phyloP scores from a whole-genome alignment of 2,797 vertebrate genomes.

The Melopsittacus undulatus region DNA sequence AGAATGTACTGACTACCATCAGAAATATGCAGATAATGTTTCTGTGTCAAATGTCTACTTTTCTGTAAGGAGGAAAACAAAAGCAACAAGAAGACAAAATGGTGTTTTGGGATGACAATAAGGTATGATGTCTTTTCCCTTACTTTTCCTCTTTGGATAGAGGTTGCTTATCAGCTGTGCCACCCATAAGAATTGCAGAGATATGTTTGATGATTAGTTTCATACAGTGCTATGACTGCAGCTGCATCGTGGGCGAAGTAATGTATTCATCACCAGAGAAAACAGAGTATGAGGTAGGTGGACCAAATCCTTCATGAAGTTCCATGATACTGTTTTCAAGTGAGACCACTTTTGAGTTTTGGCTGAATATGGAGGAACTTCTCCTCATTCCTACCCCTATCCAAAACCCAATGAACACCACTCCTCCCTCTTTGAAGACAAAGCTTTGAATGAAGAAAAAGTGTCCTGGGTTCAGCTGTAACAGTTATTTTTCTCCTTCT shows the following conservation, averaged over 20 bases:
- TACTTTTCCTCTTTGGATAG: background rate
- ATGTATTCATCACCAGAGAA: background rate
- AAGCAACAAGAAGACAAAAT: background rate
- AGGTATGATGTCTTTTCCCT: background rate
- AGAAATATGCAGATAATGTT: background rate
- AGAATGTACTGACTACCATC: background rate
- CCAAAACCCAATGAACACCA: background rate
- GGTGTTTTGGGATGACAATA: background rate
- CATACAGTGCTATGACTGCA: background rate
- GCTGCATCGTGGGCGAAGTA: background rate
- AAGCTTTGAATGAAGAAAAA: background rate
- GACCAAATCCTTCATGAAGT: background rate
- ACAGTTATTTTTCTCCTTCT: background rate
- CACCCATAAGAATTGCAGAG: background rate
- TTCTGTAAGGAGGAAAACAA: background rate
- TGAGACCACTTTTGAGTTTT: background rate
- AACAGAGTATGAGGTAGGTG: background rate
- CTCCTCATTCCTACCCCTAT: background rate
- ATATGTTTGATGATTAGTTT: background rate
- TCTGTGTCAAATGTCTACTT: background rate
- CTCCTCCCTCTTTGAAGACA: background rate
- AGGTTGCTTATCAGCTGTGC: background rate
- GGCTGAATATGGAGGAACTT: background rate
- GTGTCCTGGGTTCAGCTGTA: background rate
- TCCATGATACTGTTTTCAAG: background rate